Base-by-base conservation (phyloP, 1,140 invertebrate species). In the Paramacrobiotus metropolitanus region DNA sequence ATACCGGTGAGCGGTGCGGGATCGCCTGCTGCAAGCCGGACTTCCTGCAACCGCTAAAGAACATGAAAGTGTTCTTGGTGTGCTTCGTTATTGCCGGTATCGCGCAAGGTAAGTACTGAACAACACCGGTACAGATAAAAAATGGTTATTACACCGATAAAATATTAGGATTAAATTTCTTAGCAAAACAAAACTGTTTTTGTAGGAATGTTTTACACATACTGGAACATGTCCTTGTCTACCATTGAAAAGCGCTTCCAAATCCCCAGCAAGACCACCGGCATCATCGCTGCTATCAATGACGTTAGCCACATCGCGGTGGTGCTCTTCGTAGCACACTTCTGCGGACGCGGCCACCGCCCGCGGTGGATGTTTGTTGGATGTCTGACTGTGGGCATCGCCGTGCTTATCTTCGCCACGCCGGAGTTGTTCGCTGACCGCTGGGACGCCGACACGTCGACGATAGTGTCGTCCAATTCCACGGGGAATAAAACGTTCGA, bases 201-300 rank as follows among this genome's bases (percentile, higher is more conserved):
- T 55, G 48, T 24, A 55, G 48, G 48, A 4, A 55, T 55, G 48
- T 55, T 55, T 24, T 55, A 55, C 48, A 55, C 48, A 15, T 20
- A 20, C 48, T 55, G 48, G 48, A 55, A 55, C 48, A 55, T 24
- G 48, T 55, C 15, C 28, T 55, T 55, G 24, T 55, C 48, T 15
- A 20, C 48, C 15, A 55, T 55, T 20, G 48, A 55, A 28, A 55
- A 55, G 48, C 48, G 48, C 48, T 55, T 55, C 24, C 48, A 55
- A 24, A 55, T 55, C 9, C 48, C 48, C 48, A 55, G 48, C 48
- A 15, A 55, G 24, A 55, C 48, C 15, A 55, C 48, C 24, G 48
- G 48, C 48, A 55, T 55, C 48, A 55, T 55, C 15, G 15, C 48
- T 28, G 48, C 48, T 24, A 55, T 55, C 48, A 55, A 55, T 28